A percentile compares a stretch with the other conserved stretches of the same genome.
phyloP scores from a whole-genome alignment of 2,797 vertebrate species.

The Orestias chungarensis region DNA sequence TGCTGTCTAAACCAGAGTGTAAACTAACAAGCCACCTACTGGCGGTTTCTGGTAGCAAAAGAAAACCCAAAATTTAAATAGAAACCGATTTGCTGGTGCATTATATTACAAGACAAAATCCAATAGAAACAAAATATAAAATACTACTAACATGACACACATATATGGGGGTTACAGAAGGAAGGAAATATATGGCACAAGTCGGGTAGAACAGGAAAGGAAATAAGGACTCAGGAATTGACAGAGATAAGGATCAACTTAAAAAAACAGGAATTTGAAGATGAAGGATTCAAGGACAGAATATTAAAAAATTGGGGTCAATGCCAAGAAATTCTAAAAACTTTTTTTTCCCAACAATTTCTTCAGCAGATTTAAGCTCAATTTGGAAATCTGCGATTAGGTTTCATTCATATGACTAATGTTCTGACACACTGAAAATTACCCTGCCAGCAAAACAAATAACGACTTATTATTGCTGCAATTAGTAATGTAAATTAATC shows the following conservation, averaged over 20 bases:
- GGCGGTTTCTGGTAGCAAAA: not conserved
- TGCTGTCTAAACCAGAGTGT: not conserved
- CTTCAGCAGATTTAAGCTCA: not conserved
- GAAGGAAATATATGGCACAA: not conserved
- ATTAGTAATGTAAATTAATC: slow-evolving; percentile 7
- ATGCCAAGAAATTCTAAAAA: not conserved
- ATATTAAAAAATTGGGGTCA: not conserved
- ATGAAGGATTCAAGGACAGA: not conserved
- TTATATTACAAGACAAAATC: not conserved
- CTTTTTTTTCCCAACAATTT: no score
- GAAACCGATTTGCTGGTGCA: not conserved
- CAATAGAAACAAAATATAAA: not conserved
- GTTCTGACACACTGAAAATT: slow-evolving; percentile 3
- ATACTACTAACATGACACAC: not conserved
- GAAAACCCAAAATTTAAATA: not conserved
- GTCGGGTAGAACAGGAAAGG: not conserved
- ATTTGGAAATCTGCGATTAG: not conserved
- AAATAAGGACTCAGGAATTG: not conserved
- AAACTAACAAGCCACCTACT: not conserved
- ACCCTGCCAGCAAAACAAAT: not conserved
- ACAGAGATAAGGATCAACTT: no score
- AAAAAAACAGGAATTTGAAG: no score
- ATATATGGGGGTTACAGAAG: no score
- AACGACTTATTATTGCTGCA: not conserved
- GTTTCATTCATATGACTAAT: not conserved